Percentiles rank a stretch among this genome's conserved stretches.
Evolutionary conservation across 2,888 invertebrate species (phyloP).

Genomic region (Machimus atricapillus): DNA sequence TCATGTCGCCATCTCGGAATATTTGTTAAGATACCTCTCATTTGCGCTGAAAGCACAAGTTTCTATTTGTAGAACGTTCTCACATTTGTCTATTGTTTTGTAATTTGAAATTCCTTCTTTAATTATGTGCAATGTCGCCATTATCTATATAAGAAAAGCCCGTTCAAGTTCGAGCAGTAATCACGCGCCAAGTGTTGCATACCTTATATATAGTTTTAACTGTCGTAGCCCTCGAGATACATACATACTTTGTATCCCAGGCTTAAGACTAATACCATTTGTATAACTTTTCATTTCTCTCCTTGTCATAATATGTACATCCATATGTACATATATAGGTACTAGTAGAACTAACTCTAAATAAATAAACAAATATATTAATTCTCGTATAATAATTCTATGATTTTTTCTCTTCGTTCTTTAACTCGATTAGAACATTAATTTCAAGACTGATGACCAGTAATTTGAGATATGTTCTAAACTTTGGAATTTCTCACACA

Average conservation of each 20-base stretch:
- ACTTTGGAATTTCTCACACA: not conserved
- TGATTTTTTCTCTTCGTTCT: not conserved
- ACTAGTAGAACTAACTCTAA: no score
- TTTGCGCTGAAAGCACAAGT: not conserved
- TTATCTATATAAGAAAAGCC: not conserved
- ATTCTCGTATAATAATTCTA: no score
- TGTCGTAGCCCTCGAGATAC: no score
- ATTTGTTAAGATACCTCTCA: not conserved
- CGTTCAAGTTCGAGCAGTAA: no score
- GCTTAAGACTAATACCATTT: no score
- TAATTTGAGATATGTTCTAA: not conserved
- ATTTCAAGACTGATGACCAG: not conserved
- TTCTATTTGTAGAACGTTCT: not conserved
- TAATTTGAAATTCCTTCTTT: not conserved
- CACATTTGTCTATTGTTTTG: not conserved
- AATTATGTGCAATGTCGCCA: not conserved
- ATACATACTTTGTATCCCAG: no score
- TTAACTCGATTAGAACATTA: not conserved
- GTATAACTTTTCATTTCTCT: no score
- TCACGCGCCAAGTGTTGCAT: no score
- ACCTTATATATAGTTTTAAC: no score
- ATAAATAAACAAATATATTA: no score
- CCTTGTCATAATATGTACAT: no score
- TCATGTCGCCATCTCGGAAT: slow-evolving; percentile 5
- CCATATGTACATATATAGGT: no score